Evolutionary conservation across 2,888 invertebrate genomes (phyloP).

Genomic region (Nomada ferruginata): DNA sequence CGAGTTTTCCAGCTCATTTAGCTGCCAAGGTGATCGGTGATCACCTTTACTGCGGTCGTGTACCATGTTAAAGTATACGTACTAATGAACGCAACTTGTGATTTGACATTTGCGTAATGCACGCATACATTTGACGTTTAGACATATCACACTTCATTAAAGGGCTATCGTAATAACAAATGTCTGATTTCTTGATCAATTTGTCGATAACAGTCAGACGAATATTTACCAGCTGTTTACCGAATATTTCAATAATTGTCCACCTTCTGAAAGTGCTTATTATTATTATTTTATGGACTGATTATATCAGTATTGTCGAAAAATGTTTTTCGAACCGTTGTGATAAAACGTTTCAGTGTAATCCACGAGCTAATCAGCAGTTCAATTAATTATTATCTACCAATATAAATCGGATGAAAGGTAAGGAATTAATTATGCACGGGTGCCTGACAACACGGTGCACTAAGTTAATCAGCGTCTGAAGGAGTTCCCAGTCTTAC

Average conservation of each 20-base stretch:
- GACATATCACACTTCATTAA: neutral
- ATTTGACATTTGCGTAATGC: constrained; percentile 4
- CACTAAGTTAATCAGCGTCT: constrained; percentile 55
- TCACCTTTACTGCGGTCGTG: neutral
- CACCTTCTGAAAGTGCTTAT: too few relatives aligned
- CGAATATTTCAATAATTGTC: too few relatives aligned
- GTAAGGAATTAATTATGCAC: constrained; percentile 47
- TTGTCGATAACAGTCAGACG: too few relatives aligned
- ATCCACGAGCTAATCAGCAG: constrained; percentile 2
- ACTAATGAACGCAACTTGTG: neutral
- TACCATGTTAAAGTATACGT: too few relatives aligned
- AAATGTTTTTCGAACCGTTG: neutral
- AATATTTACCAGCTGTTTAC: too few relatives aligned
- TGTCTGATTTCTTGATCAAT: too few relatives aligned
- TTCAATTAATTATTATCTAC: neutral
- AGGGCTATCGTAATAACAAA: neutral
- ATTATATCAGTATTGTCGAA: neutral
- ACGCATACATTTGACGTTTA: neutral
- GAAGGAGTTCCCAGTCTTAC: constrained; percentile 51
- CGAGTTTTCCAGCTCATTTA: constrained; percentile 23
- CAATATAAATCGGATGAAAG: constrained; percentile 19
- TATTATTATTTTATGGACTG: too few relatives aligned
- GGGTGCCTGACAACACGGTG: constrained; percentile 22
- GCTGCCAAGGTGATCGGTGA: constrained; percentile 15
- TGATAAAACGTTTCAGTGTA: neutral